A percentile compares a stretch with the other conserved stretches of the same genome.
phyloP scores from a whole-genome alignment of 2,113 vertebrate species.

The Pardalotus punctatus region DNA sequence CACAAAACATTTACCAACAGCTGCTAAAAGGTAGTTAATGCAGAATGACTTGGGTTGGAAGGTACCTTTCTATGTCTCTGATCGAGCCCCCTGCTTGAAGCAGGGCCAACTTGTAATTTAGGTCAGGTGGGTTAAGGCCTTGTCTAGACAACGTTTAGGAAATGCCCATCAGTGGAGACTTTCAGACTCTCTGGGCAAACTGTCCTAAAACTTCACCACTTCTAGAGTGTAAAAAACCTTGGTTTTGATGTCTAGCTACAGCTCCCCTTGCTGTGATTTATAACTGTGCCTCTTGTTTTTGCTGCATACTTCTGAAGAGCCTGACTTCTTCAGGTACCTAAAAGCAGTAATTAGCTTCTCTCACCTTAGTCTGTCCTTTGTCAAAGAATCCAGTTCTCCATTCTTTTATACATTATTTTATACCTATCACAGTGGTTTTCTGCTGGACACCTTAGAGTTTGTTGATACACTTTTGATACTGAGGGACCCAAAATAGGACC shows the following conservation, averaged over 20 bases:
- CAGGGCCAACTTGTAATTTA: background rate
- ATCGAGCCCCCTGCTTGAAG: background rate
- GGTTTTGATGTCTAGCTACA: background rate
- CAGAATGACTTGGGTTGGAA: background rate
- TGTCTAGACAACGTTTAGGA: background rate
- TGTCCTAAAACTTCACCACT: background rate
- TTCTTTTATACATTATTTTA: background rate
- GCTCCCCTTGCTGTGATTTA: background rate
- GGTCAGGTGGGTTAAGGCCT: background rate
- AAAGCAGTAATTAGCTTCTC: background rate
- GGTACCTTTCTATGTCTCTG: background rate
- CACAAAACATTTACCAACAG: background rate
- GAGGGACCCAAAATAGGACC: background rate
- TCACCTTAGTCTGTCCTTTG: background rate
- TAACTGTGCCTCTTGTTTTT: background rate
- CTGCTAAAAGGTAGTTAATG: background rate
- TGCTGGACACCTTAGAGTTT: background rate
- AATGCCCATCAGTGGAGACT: background rate
- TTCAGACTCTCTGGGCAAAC: background rate
- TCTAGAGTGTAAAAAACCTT: background rate
- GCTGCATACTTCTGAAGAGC: background rate
- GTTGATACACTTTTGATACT: background rate
- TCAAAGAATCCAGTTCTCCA: background rate
- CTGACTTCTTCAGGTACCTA: background rate
- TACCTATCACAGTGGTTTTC: background rate